Percentiles rank a stretch among this genome's conserved stretches.
These are phyloP conservation scores for Chaetura pelagica DNA, from an alignment of 2,113 vertebrate species.

Conservation along the genomic window DNA sequence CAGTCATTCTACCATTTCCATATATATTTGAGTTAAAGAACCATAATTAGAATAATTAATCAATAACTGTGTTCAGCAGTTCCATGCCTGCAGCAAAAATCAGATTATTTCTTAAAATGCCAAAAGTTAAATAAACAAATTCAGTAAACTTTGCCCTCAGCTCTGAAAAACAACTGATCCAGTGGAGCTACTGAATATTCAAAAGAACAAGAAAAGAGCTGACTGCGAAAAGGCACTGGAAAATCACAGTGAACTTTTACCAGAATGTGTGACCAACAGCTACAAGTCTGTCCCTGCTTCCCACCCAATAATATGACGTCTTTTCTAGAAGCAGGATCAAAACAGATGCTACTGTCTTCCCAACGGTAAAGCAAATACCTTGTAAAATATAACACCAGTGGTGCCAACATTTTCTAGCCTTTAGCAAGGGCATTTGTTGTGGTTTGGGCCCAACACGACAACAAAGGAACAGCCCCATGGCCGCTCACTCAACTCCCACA, in stretches of 20 bases:
- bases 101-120: slow-evolving; percentile 3
- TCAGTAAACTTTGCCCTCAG: slow-evolving; percentile 33
- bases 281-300: not conserved
- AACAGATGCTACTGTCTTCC: slow-evolving; percentile 19
- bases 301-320: not conserved
- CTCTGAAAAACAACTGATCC: not conserved
- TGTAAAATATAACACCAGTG: not conserved
- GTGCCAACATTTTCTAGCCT: not conserved
- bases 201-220: not conserved
- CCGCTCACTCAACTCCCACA: no score
- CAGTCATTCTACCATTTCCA: not conserved
- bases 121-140: slow-evolving; percentile 34
- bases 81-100: not conserved
- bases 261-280: not conserved
- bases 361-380: not conserved
- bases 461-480: no score
- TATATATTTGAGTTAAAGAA: not conserved
- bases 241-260: not conserved
- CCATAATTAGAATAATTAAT: slow-evolving; percentile 19
- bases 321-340: not conserved
- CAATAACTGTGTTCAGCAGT: not conserved
- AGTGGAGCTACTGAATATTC: not conserved
- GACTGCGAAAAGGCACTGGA: not conserved
- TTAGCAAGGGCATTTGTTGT: not conserved
- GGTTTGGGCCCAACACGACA: no score